Conservation (phyloP, 2,797 vertebrate genomes). For the Spinibarbus caldwelli region DNA sequence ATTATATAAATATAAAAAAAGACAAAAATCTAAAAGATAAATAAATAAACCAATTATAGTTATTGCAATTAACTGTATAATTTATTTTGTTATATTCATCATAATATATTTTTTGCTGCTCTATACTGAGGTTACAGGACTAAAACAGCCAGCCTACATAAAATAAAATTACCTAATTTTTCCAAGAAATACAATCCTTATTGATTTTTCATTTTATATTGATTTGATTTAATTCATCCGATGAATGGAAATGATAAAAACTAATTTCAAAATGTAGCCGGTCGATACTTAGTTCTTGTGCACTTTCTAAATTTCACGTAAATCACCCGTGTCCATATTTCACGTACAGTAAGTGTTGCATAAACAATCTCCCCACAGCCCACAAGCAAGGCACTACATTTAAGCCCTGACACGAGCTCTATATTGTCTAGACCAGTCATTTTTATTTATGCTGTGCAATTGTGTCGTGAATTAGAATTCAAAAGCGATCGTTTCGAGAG, state of each 20-base stretch:
- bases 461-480: slow-evolving; percentile 40
- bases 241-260: slow-evolving; percentile 69
- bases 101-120: neutral
- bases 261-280: slow-evolving; percentile 66
- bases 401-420: slow-evolving; percentile 24
- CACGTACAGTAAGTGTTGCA: slow-evolving; percentile 35
- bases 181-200: slow-evolving; percentile 51
- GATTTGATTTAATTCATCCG: slow-evolving; percentile 65
- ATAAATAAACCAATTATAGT: too few relatives aligned
- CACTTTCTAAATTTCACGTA: slow-evolving; percentile 49
- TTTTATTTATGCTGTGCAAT: slow-evolving; percentile 41
- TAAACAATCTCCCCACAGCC: slow-evolving; percentile 18
- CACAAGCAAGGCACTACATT: slow-evolving; percentile 8
- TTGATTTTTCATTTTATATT: slow-evolving; percentile 61
- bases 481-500: slow-evolving; percentile 31
- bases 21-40: neutral
- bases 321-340: slow-evolving; percentile 62
- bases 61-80: too few relatives aligned
- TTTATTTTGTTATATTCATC: neutral
- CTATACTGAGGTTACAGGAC: neutral
- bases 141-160: neutral
- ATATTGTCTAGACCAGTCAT: slow-evolving; percentile 16
- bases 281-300: slow-evolving; percentile 56
- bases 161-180: slow-evolving; percentile 35
- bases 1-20: neutral